Evolutionary conservation across 2,888 invertebrate genomes (phyloP).

Genomic region (Perizoma affinitatum): DNA sequence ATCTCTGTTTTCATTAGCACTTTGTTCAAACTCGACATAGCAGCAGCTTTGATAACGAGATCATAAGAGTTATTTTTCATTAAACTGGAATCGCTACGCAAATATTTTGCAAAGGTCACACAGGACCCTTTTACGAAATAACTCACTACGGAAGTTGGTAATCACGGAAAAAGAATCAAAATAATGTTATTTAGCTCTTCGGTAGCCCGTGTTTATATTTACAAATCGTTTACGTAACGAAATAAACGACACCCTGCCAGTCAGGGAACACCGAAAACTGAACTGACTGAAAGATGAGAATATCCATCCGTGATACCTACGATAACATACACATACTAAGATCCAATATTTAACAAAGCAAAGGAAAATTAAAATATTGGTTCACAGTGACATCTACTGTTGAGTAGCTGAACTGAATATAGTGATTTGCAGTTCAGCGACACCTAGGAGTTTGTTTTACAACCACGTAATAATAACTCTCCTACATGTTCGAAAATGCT

Average conservation of each 20-base stretch:
- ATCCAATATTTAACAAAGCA: slow-evolving; percentile 23
- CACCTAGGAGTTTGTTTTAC: slow-evolving; percentile 12
- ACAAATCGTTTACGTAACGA: slow-evolving; percentile 72
- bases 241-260: slow-evolving; percentile 74
- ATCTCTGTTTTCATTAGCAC: slow-evolving; percentile 66
- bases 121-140: neutral
- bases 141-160: neutral
- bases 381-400: slow-evolving; percentile 47
- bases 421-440: neutral
- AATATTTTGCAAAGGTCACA: slow-evolving; percentile 13
- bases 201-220: slow-evolving; percentile 38
- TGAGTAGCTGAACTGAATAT: slow-evolving; percentile 50
- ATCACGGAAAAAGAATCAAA: neutral
- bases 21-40: slow-evolving; percentile 71
- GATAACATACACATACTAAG: neutral
- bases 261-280: slow-evolving; percentile 74
- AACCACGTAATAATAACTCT: too few relatives aligned
- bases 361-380: slow-evolving; percentile 11
- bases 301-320: slow-evolving; percentile 27
- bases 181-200: neutral
- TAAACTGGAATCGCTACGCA: slow-evolving; percentile 32
- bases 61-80: slow-evolving; percentile 66
- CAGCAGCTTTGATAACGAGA: slow-evolving; percentile 46
- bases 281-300: slow-evolving; percentile 66
- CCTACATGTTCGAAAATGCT: neutral